Base-by-base conservation (phyloP, 2,888 invertebrate genomes). In the Mimachlamys varia region DNA sequence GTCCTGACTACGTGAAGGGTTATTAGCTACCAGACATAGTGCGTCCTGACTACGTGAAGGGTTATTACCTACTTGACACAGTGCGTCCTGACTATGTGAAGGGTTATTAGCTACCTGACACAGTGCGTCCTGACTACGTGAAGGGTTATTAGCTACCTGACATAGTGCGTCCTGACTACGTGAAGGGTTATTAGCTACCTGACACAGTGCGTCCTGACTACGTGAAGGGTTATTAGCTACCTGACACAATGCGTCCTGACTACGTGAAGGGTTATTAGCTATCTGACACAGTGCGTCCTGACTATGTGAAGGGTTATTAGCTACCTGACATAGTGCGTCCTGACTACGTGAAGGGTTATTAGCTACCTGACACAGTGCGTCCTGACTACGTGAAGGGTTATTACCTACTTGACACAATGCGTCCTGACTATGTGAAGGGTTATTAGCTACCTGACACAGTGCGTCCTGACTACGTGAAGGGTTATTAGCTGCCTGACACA, bases 11-110 rank as follows among this genome's bases (percentile, higher is more conserved):
- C 98, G n/a, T n/a, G n/a, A n/a, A n/a, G n/a, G n/a, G n/a, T n/a
- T n/a, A n/a, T n/a, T n/a, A n/a, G n/a, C n/a, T 88, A 96, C 96
- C 96, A 98, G 98, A 96, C 98, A 98, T 91, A 98, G 97, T 5
- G 98, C 98, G 95, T 98, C 98, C 96, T 98, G 98, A 19, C 98
- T 97, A 0, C 98, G n/a, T n/a, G n/a, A n/a, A n/a, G n/a, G n/a
- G n/a, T n/a, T n/a, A n/a, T n/a, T n/a, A n/a, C n/a, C n/a, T 88
- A 96, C 96, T 96, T 98, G 98, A 96, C 98, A 98, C 92, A 98
- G 97, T 5, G 98, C 98, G 95, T 98, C 98, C 96, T 98, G 98
- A 19, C 98, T 97, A n/a, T n/a, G n/a, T n/a, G n/a, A n/a, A n/a
- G n/a, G n/a, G n/a, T n/a, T n/a, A n/a, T n/a, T n/a, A n/a, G n/a